Evolutionary conservation across 2,797 vertebrate genomes (phyloP), one percentile per base, ranked within the genome.

Genomic region (Adrianichthys oophorus): DNA sequence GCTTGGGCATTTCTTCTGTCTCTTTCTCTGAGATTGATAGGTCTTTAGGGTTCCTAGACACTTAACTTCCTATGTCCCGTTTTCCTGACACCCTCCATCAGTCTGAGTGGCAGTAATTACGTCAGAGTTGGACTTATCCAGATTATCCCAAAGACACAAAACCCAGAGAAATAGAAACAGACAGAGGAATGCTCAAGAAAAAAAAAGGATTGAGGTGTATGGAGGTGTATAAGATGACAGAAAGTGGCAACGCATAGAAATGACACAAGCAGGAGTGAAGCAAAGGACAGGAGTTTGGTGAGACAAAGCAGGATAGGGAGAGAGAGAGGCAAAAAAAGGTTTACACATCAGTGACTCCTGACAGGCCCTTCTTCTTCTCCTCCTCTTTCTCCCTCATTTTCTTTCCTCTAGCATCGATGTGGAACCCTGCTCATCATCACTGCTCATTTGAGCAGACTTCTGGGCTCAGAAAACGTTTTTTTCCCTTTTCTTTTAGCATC

Each of bases 81-180:
- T 71, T 50, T 75, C 58, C 65, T 72, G 68, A 73, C 76, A 78
- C 58, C 80, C 70, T 79, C 50, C 61, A 63, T 66, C 72, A 67
- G 72, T 74, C 72, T 89, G 84, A 90, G 77, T 90, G 87, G 75
- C 84, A 89, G 85, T 89, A 90, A 88, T 87, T 88, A 86, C 78
- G 80, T 75, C 56, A 58, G 76, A 72, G 57, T 72, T 44, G 68
- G 64, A 64, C 58, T 66, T 40, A 15, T 83, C 76, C 78, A 41
- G 18, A 63, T 54, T 52, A 82, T 80, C 78, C 67, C 67, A 29
- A 73, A 66, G 64, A 79, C 60, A 66, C 72, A 78, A 80, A 65
- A 52, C 51, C 63, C 62, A 72, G 78, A 70, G 81, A 80, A 65
- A 55, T 50, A 57, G 59, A 70, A 45, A 70, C 47, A 66, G 41